Conservation (phyloP, 1,140 invertebrate genomes). For the Sycophila sp. region DNA sequence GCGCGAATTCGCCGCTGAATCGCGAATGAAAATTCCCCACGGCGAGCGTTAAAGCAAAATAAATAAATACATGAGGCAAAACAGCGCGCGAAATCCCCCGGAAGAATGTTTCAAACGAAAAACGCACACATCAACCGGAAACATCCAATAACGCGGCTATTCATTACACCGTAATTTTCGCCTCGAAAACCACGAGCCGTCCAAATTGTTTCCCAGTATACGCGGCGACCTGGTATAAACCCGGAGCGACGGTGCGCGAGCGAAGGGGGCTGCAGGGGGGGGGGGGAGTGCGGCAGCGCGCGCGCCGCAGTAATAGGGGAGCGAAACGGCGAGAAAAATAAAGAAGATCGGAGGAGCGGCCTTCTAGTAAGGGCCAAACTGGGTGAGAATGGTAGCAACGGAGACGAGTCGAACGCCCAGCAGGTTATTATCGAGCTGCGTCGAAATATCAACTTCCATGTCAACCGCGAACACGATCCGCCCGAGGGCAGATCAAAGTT, state of each 20-base stretch:
- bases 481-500: conserved; percentile 13
- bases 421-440: conserved; percentile 6
- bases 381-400: neutral
- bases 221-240: neutral
- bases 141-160: conserved; percentile 29
- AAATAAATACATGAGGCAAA: neutral
- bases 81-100: neutral
- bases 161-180: conserved; percentile 34
- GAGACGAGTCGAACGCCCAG: neutral
- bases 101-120: neutral
- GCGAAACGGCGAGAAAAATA: neutral
- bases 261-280: neutral
- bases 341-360: neutral
- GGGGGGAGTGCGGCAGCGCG: neutral
- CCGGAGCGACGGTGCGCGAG: neutral
- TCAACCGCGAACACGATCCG: neutral
- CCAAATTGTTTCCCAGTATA: conserved; percentile 32
- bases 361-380: neutral
- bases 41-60: neutral
- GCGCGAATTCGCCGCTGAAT: neutral
- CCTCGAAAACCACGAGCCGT: neutral
- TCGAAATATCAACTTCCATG: conserved; percentile 7
- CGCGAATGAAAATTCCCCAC: neutral
- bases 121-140: conserved; percentile 18
- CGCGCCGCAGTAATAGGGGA: neutral